Conservation (phyloP, 2,888 invertebrate genomes). For the Meandrusa payeni region DNA sequence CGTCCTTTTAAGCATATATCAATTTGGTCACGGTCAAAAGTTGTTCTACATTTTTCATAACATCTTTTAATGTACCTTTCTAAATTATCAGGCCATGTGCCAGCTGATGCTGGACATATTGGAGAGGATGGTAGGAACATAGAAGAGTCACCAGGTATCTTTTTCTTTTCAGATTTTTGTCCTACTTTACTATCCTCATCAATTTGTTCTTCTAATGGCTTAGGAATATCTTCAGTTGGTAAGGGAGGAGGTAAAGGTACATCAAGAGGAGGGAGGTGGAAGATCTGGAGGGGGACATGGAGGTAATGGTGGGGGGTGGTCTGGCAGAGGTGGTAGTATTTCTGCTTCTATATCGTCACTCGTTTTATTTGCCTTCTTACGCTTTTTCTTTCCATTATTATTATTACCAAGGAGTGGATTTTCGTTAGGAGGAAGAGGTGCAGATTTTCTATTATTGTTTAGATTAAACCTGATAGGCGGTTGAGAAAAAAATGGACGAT, state of each 20-base stretch:
- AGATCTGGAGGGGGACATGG: constrained; percentile 73
- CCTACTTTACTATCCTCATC: constrained; percentile 35
- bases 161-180: constrained; percentile 44
- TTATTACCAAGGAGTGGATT: constrained; percentile 63
- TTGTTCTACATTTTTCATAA: constrained; percentile 93
- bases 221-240: constrained; percentile 63
- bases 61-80: constrained; percentile 95
- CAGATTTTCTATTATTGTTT: constrained; percentile 60
- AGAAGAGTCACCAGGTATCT: constrained; percentile 47
- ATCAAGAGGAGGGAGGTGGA: constrained; percentile 55
- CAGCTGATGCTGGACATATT: constrained; percentile 61
- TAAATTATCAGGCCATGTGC: constrained; percentile 89
- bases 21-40: constrained; percentile 95
- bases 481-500: constrained; percentile 68
- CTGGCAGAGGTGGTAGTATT: constrained; percentile 77
- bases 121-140: constrained; percentile 57
- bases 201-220: constrained; percentile 53
- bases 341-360: constrained; percentile 56
- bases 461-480: constrained; percentile 73
- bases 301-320: constrained; percentile 75
- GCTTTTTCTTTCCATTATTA: constrained; percentile 86
- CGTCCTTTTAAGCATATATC: constrained; percentile 96
- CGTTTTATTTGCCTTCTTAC: constrained; percentile 84
- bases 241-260: constrained; percentile 70
- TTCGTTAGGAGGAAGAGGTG: constrained; percentile 60